Evolutionary conservation across 2,888 invertebrate species (phyloP), one percentile per base, ranked within the genome.

Genomic region (Alloscopus bannaensis): DNA sequence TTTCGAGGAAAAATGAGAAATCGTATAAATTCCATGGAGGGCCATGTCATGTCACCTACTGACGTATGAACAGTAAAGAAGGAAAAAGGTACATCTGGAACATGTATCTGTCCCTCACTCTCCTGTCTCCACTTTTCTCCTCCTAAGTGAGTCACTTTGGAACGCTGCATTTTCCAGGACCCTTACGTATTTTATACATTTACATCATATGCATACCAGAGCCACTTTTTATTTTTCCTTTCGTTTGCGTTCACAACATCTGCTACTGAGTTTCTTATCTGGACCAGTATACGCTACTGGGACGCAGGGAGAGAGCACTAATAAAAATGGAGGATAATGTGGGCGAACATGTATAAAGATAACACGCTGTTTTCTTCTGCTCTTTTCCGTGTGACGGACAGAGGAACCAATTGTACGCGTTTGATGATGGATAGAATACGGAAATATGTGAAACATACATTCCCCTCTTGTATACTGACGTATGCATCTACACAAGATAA

Each of bases 381-480:
- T 52, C 16, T 4, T 11, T 28, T 29, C 2, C 22, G 24, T 18
- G 29, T 36, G 57, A 24, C 16, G 57, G 42, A 42, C 31, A 47
- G 52, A 66, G 66, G 66, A 66, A 66, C 28, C 28, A 42, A 59
- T 57, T 69, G 60, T 60, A 71, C 36, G 45, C 50, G 60, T 71
- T 71, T 71, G 71, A 71, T 71, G 71, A 71, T 71, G 50, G 62
- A 71, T 62, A 71, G 59, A 70, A 69, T 36, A 57, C 20, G 31
- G 16, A 29, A 6, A 8, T 16, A 26, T 70, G 47, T n/a, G n/a
- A n/a, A n/a, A n/a, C n/a, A n/a, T n/a, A n/a, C n/a, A n/a, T n/a
- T n/a, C n/a, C n/a, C n/a, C n/a, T n/a, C n/a, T n/a, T n/a, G n/a
- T n/a, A n/a, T n/a, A n/a, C n/a, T n/a, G n/a, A n/a, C n/a, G n/a